Conservation (phyloP, 1,140 invertebrate species). For the Leptopilina clavipes region DNA sequence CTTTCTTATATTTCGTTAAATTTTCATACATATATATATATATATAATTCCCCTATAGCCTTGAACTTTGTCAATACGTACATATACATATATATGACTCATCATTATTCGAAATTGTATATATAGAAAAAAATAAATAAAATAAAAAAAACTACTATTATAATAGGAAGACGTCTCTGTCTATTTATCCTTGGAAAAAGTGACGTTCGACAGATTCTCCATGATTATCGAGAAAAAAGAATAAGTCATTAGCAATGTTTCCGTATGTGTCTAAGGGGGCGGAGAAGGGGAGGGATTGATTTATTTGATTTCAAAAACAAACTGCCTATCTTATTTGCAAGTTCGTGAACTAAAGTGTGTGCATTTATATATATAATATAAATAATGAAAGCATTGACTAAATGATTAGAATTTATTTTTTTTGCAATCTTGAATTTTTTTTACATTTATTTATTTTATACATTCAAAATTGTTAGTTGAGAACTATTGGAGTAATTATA, state of each 20-base stretch:
- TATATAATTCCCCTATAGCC: too few species aligned
- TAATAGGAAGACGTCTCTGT: not conserved
- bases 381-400: not conserved
- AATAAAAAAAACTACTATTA: too few species aligned
- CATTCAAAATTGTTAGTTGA: too few species aligned
- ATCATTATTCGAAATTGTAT: not conserved
- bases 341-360: constrained; percentile 1
- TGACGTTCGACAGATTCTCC: not conserved
- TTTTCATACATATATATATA: too few species aligned
- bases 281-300: not conserved
- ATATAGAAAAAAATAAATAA: not conserved
- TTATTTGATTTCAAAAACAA: constrained; percentile 14
- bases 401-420: constrained; percentile 4
- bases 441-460: too few species aligned
- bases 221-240: not conserved
- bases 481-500: too few species aligned
- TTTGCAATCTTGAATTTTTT: not conserved
- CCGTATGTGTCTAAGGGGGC: not conserved
- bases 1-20: too few species aligned
- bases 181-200: not conserved
- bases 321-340: constrained; percentile 24
- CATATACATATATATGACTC: too few species aligned
- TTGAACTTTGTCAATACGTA: constrained; percentile 15
- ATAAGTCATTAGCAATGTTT: not conserved
- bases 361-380: too few species aligned